These are phyloP conservation scores for Pterophyllum scalare DNA, from an alignment of 2,113 vertebrate genomes.

Conservation along the genomic window DNA sequence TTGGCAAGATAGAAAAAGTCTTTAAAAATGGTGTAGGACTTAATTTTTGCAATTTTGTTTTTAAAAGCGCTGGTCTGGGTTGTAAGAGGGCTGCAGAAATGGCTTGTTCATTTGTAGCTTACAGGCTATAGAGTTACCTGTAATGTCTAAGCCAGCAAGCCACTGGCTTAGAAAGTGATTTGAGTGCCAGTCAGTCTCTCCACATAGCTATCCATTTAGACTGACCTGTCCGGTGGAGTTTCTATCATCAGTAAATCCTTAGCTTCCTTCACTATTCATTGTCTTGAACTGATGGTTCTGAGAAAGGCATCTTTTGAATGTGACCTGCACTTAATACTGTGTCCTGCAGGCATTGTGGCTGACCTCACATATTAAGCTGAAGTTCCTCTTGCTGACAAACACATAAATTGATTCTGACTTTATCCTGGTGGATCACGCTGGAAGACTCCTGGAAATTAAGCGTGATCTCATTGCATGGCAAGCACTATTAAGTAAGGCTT, in stretches of 20 bases:
- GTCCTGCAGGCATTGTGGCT: slow-evolving; percentile 7
- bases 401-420: slow-evolving; percentile 17
- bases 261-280: neutral
- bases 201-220: slow-evolving; percentile 8
- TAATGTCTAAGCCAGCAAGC: neutral
- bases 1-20: slow-evolving; percentile 1
- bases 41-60: neutral
- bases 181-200: slow-evolving; percentile 25
- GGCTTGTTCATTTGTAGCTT: slow-evolving; percentile 9
- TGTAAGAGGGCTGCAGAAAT: neutral
- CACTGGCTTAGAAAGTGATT: slow-evolving; percentile 18
- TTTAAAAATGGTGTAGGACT: neutral
- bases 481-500: neutral
- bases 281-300: slow-evolving; percentile 23
- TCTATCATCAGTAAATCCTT: slow-evolving; percentile 36
- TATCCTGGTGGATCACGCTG: neutral
- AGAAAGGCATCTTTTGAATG: slow-evolving; percentile 18
- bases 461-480: neutral
- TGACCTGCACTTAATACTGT: slow-evolving; percentile 10
- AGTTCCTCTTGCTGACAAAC: slow-evolving; percentile 16
- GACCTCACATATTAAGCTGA: slow-evolving; percentile 36
- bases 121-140: slow-evolving; percentile 4
- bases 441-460: neutral
- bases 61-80: neutral
- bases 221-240: slow-evolving; percentile 12